Base-by-base conservation (phyloP, 2,113 vertebrate species). In the Cyanoliseus patagonus region DNA sequence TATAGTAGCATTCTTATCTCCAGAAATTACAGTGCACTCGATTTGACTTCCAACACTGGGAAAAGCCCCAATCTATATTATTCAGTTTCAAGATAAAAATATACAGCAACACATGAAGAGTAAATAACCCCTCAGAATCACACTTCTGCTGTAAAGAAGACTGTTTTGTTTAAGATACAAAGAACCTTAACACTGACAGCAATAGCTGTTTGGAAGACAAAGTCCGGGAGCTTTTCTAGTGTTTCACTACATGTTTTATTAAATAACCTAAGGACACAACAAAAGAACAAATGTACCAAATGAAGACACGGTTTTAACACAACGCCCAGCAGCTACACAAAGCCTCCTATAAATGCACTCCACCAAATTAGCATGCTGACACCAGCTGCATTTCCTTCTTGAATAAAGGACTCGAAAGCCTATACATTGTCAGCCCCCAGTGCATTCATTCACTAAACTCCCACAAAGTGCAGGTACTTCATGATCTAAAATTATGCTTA, bases 261-360 rank as follows among this genome's bases (percentile, higher is more conserved):
- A 63, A 96, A 96, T 86, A 97, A 94, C 88, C 78, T 74, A 92
- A 90, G 83, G 94, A 89, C 74, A 92, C 30, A 81, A 84, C 64
- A 93, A 85, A 95, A 0, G 52, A 88, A 91, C n/a, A 94, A 95
- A 89, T 7, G 42, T 31, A 94, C 67, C 85, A 85, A 83, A 92
- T 15, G 87, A 97, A 87, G 75, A 85, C 70, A 80, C 0, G 0
- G 55, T 59, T 96, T 95, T 87, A 88, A 73, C 72, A 95, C 83
- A 92, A 94, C 61, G 83, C 17, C 51, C 62, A 94, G 80, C 33
- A 88, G 79, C 67, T 95, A 75, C 7, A 53, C 66, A 95, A 94
- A 97, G 61, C 31, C 35, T 77, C 76, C n/a, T 79, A 47, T 90
- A 95, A 97, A 91, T 27, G 94, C 14, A 77, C 46, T 96, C 83